Evolutionary conservation across 2,113 vertebrate species (phyloP).

Genomic region (Trematocara unimaculatum): DNA sequence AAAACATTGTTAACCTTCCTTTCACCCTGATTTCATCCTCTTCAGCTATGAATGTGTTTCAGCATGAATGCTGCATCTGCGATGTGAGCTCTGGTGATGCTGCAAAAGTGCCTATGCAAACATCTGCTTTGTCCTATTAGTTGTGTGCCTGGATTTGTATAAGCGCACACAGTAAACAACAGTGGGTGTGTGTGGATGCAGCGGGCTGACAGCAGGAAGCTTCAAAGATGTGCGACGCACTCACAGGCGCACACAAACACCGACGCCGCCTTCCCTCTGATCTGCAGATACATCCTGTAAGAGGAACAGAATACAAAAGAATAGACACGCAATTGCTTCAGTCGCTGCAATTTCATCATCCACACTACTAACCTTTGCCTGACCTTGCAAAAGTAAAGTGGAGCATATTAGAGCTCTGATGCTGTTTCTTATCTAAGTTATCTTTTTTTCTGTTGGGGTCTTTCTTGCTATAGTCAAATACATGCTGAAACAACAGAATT

Average conservation of each 20-base stretch:
- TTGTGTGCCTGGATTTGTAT: neutral
- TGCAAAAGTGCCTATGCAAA: neutral
- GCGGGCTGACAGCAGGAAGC: neutral
- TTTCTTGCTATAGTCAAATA: neutral
- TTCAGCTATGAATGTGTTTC: neutral
- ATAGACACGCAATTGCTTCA: constrained; percentile 4
- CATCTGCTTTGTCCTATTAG: neutral
- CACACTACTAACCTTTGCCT: neutral
- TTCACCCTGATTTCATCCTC: neutral
- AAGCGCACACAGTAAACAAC: neutral
- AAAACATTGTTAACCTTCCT: neutral
- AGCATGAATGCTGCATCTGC: neutral
- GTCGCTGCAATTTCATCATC: neutral
- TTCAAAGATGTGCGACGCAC: constrained; percentile 4
- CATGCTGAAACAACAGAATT: neutral
- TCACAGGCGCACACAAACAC: neutral
- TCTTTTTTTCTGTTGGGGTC: neutral
- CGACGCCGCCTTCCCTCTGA: constrained; percentile 17
- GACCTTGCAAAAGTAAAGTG: neutral
- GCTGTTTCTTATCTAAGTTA: neutral
- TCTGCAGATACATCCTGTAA: constrained; percentile 14
- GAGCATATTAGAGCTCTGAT: neutral
- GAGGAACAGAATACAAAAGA: constrained; percentile 26
- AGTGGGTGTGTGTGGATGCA: neutral
- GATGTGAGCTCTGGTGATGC: neutral